Conservation (phyloP, 2,888 invertebrate genomes). For the Leptura quadrifasciata region DNA sequence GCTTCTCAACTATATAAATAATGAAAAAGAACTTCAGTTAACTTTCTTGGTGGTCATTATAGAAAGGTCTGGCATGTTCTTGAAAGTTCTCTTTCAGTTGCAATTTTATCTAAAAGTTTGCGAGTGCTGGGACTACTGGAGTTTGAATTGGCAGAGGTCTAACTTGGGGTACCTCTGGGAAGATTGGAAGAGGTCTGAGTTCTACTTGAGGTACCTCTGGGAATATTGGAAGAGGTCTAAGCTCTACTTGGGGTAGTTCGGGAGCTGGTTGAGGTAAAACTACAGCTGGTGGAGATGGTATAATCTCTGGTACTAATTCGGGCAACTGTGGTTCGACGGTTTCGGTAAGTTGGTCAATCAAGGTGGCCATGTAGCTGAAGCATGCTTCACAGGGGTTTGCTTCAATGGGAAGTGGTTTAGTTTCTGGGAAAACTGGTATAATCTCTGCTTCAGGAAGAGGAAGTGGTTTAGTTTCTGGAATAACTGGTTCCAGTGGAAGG, state of each 20-base stretch:
- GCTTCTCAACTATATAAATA: too few species aligned
- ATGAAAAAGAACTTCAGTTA: too few species aligned
- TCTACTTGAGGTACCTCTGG: neutral
- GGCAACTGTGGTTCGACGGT: neutral
- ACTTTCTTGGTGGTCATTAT: too few species aligned
- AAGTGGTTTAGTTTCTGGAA: too few species aligned
- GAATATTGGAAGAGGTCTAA: neutral
- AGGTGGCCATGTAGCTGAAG: conserved; percentile 45
- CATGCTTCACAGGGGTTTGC: conserved; percentile 44
- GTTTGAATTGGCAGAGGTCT: too few species aligned
- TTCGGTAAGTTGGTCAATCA: conserved; percentile 11
- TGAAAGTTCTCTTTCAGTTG: neutral
- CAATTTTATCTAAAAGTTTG: neutral
- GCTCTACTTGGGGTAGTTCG: neutral
- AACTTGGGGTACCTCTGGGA: too few species aligned
- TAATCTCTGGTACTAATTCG: neutral
- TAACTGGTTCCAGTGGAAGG: too few species aligned
- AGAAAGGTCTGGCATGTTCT: too few species aligned
- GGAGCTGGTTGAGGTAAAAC: neutral
- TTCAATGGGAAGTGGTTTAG: conserved; percentile 3
- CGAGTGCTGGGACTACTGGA: neutral
- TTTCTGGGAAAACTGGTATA: neutral
- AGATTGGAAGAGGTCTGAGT: neutral
- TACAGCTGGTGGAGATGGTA: neutral
- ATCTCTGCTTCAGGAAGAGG: conserved; percentile 26